A percentile compares a stretch with the other conserved stretches of the same genome.
phyloP scores from a whole-genome alignment of 2,888 invertebrate species.

The Bombyx huttoni region DNA sequence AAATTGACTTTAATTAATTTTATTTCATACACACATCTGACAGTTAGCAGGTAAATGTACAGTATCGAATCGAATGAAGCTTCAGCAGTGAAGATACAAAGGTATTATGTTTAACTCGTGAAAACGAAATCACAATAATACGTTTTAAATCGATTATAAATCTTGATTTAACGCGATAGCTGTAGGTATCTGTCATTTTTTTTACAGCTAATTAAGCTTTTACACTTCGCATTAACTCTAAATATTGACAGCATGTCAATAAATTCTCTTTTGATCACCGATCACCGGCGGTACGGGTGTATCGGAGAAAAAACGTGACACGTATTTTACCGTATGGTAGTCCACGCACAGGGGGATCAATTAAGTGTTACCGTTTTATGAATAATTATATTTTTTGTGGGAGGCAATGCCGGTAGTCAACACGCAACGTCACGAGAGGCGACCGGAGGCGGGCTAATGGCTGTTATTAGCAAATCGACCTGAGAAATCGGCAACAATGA shows the following conservation, averaged over 20 bases:
- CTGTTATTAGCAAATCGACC: slow-evolving; percentile 59
- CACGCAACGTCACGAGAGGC: slow-evolving; percentile 37
- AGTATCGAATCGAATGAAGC: background rate
- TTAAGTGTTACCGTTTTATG: slow-evolving; percentile 61
- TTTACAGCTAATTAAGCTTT: slow-evolving; percentile 19
- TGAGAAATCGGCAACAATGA: slow-evolving; percentile 65
- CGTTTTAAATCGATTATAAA: slow-evolving; percentile 12
- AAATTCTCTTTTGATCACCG: slow-evolving; percentile 21
- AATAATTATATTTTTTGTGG: slow-evolving; percentile 59
- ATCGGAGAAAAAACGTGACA: slow-evolving; percentile 34
- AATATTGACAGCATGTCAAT: slow-evolving; percentile 25
- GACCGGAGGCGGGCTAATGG: slow-evolving; percentile 54
- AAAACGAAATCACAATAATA: background rate
- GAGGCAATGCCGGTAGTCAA: slow-evolving; percentile 46
- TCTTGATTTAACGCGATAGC: slow-evolving; percentile 12
- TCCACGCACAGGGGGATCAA: slow-evolving; percentile 42
- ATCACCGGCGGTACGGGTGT: slow-evolving; percentile 28
- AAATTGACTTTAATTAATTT: background rate
- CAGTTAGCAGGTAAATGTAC: background rate
- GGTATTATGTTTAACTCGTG: background rate
- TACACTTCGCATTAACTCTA: slow-evolving; percentile 20
- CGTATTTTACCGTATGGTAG: slow-evolving; percentile 45
- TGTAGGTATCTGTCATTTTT: slow-evolving; percentile 14
- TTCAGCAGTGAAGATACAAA: background rate
- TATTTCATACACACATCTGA: background rate